Base-by-base conservation (phyloP, 2,113 vertebrate genomes). In the Sardina pilchardus region DNA sequence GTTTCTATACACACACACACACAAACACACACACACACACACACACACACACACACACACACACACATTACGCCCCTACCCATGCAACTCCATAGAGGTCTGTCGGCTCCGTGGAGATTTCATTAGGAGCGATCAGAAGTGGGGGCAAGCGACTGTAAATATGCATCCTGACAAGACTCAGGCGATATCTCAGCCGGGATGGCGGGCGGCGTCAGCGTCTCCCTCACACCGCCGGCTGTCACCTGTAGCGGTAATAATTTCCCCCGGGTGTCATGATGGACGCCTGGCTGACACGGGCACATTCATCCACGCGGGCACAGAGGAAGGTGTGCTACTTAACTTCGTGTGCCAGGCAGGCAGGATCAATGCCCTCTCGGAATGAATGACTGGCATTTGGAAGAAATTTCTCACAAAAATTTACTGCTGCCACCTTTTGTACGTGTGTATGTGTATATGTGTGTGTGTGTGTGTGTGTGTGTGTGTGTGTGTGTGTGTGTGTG, bases 61-160 rank as follows among this genome's bases (percentile, higher is more conserved):
- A 91, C 75, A 84, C 81, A 88, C 82, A 83, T 87, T 87, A 85
- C 78, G 12, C 85, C 90, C 88, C 85, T 88, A 89, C 87, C 89
- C 88, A 87, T 90, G 67, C 84, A 90, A 89, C 86, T 91, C 91
- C 92, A 3, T 89, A 91, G 91, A 91, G 59, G 86, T 83, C 48
- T 6, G 26, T 81, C 84, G 85, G 84, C 86, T 93, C 90, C 89
- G 87, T 17, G 39, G 93, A 91, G 93, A 90, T 86, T 90, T 93
- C 91, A 94, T 94, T 95, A 94, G 88, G 88, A 92, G 83, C 83
- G 88, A 90, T 90, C 85, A 86, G 71, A 91, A 89, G 88, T 90
- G 91, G 90, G 92, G 88, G 89, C 86, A 88, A 91, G 88, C 87
- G 85, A 75, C 87, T 87, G 90, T 90, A 92, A 91, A 92, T 92